Evolutionary conservation across 2,888 invertebrate species (phyloP), one percentile per base, ranked within the genome.

Genomic region (Pristionchus entomophagus): DNA sequence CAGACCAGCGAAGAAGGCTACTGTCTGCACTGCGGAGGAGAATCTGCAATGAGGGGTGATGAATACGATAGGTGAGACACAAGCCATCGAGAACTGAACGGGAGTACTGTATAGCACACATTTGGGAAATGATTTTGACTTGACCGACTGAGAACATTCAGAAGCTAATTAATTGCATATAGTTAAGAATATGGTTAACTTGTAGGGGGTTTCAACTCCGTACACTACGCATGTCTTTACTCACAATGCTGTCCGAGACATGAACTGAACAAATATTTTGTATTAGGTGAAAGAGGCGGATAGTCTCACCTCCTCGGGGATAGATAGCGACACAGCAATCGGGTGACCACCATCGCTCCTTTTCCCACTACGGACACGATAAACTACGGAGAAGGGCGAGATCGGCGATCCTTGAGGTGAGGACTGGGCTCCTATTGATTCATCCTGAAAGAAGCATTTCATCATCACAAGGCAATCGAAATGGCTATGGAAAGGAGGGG

Each of bases 1-100:
- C 53, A 81, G 81, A 35, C 81, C 81, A n/a, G 26, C 35, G 35
- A 81, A 56, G 81, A 81, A 81, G 53, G 29, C n/a, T 10, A 53
- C 12, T 14, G 53, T 35, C 56, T 81, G 81, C 81, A 81, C 81
- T 1, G 29, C 26, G 12, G 81, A 81, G 22, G 81, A 81, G 81
- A 81, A 81, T 14, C 81, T 81, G 81, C 29, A 12, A n/a, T 38
- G 5, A 38, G 22, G 38, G 69, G 32, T 2, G n/a, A n/a, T n/a
- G n/a, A n/a, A n/a, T 65, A 35, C 65, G 65, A 35, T 65, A 65
- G 35, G 12, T n/a, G n/a, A n/a, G n/a, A n/a, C n/a, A n/a, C n/a
- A n/a, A n/a, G n/a, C n/a, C 35, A 65, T 32, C n/a, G 35, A 65
- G 65, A 5, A 65, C 56, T n/a, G 56, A 56, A 5, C 59, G 59